Base-by-base conservation (phyloP, 2,888 invertebrate species). In the Dolichopus griseipennis region DNA sequence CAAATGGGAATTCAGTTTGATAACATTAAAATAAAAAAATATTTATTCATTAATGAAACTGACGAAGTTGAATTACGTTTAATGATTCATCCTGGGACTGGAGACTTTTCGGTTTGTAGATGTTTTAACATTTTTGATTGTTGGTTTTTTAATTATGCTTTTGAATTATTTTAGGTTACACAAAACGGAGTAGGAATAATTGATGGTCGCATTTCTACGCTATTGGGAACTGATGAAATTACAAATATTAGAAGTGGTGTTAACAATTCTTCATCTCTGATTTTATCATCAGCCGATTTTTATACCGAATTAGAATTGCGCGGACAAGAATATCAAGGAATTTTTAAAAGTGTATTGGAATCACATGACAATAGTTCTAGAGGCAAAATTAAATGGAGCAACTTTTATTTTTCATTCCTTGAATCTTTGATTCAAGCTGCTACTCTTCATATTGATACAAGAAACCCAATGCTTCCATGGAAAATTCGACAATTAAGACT, bases 381-480 rank as follows among this genome's bases (percentile, higher is more conserved):
- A 15, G 76, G 74, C n/a, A 73, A 73, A 78, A 73, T 70, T 15
- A 77, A 83, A 68, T 93, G 92, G 92, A 84, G 85, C 65, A 87
- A 87, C 74, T 91, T 92, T 80, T 95, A 93, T 93, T 88, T 91
- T 12, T 85, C 90, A 2, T 92, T 92, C 80, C 85, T 95, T 82
- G 94, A 95, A 80, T 90, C 90, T 66, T 88, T 95, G 87, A 83
- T 95, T 4, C 95, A 95, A 79, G 85, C 90, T 74, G 85, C 86
- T 74, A 86, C 92, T 68, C 78, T 92, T 18, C 85, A 85, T 43
- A 82, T 86, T 72, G 86, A 88, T 71, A 85, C 87, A 6, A 84
- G 90, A 33, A 85, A 87, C 9, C 84, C 92, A 9, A 85, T 87
- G 74, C 85, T 92, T 0, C 92, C 93, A 0, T 90, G 90, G 2